Base-by-base conservation (phyloP, 2,888 invertebrate species). In the Thyatira batis region DNA sequence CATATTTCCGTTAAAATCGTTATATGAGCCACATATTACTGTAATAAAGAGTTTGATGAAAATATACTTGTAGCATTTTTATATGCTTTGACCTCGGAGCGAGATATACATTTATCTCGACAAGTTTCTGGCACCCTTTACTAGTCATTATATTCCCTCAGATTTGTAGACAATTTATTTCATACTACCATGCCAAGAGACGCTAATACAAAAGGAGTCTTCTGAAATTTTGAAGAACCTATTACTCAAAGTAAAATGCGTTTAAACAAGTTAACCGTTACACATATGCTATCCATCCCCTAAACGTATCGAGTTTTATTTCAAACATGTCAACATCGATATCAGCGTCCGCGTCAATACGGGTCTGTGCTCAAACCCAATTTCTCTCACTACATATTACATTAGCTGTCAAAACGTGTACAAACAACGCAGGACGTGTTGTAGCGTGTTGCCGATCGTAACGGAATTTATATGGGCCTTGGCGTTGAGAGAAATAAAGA, bases 371-470 rank as follows among this genome's bases (percentile, higher is more conserved):
- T 77, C 80, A 65, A 75, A 83, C 76, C 78, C 80, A 82, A 84
- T 84, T 76, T 73, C 65, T 78, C 80, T 71, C 76, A 75, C 71
- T 80, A 77, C 80, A 79, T 82, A 83, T 84, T 79, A 80, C 76
- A 79, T 82, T 81, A 82, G 74, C 76, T 76, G 82, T 83, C 85
- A 82, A 76, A 80, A 82, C 78, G 75, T 77, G 69, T 69, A 69
- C 76, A 73, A 77, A 78, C 72, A 80, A 66, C 65, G 60, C 53
- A 44, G 49, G 56, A 50, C 53, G 60, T 63, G 46, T 46, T 21
- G 13, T 39, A 39, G 13, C 11, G 58, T 72, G 66, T 54, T 50
- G 52, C 49, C 59, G 67, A 70, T 68, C 61, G 21, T 60, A 52
- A 20, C 45, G 52, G 13, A 49, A 46, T 51, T 54, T 55, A 43